Percentiles rank a stretch among this genome's conserved stretches.
phyloP scores from a whole-genome alignment of 2,888 invertebrate species.

The Hoplodrina blanda region DNA sequence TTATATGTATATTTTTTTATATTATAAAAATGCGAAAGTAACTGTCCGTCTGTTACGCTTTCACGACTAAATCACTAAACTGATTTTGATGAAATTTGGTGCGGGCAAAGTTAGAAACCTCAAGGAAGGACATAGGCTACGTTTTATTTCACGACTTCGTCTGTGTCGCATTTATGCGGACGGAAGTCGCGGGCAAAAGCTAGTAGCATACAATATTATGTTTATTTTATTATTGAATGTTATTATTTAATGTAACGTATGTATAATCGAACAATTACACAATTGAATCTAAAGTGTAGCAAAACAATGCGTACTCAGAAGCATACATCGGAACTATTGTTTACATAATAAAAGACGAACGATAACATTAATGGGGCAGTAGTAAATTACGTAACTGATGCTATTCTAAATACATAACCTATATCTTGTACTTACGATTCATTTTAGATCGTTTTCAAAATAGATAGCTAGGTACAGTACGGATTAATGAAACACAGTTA shows the following conservation, averaged over 20 bases:
- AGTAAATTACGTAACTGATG: slow-evolving; percentile 8
- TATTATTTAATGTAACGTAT: not conserved
- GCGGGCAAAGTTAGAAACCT: no score
- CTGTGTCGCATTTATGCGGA: no score
- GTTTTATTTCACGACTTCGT: no score
- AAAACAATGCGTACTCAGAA: slow-evolving; percentile 24
- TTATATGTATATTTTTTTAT: no score
- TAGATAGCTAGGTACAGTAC: no score
- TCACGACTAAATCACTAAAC: no score
- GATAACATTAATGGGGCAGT: slow-evolving; percentile 33
- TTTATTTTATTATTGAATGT: slow-evolving; percentile 9
- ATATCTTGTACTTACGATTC: not conserved
- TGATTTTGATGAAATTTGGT: no score
- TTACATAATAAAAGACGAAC: slow-evolving; percentile 34
- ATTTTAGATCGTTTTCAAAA: not conserved
- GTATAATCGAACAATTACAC: slow-evolving; percentile 9
- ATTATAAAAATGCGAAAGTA: no score
- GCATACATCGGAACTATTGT: slow-evolving; percentile 23
- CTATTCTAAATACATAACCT: not conserved
- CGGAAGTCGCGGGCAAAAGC: no score
- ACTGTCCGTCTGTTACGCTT: no score
- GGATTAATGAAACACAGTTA: not conserved
- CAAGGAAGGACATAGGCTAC: no score
- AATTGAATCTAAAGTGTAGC: slow-evolving; percentile 21
- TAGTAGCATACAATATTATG: not conserved